Base-by-base conservation (phyloP, 2,888 invertebrate genomes). In the Parnassius orleans region DNA sequence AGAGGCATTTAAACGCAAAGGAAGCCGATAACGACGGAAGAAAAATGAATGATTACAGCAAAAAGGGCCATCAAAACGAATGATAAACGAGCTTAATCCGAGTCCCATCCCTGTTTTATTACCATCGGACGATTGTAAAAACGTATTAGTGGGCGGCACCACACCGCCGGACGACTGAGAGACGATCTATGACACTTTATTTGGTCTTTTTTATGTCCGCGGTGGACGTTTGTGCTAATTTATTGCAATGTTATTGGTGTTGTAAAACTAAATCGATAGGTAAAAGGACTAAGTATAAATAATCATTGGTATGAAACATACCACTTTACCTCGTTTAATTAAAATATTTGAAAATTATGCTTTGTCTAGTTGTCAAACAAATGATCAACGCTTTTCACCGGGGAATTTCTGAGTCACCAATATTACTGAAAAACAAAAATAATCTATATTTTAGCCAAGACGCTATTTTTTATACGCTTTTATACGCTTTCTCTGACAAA, bases 41-140 rank as follows among this genome's bases (percentile, higher is more conserved):
- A 90, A 88, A 90, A 91, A 90, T 91, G 90, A 91, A 90, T 89
- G 90, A 91, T 91, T 90, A 89, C 87, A 80, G 87, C 90, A 90
- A 90, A 90, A 90, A 90, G 84, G 87, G 88, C 89, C 84, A 90
- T 91, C 90, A 90, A 84, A 87, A 87, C 87, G 89, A 88, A 90
- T 91, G 90, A 91, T 91, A 88, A 89, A 91, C 87, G 90, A 90
- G 84, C 87, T 87, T 90, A 90, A 90, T 90, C 88, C 87, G 76
- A 80, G 84, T 79, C 82, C 87, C 83, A 86, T 90, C 89, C 86
- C 85, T 87, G 90, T 90, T 91, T 90, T 90, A 90, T 90, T 90
- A 84, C 88, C 83, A 73, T 73, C 77, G 84, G 84, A 80, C 89
- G 88, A 90, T 90, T 90, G 90, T 90, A 90, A 90, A 90, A 90